phyloP scores from a whole-genome alignment of 2,113 vertebrate genomes.

The Catharus bicknelli region DNA sequence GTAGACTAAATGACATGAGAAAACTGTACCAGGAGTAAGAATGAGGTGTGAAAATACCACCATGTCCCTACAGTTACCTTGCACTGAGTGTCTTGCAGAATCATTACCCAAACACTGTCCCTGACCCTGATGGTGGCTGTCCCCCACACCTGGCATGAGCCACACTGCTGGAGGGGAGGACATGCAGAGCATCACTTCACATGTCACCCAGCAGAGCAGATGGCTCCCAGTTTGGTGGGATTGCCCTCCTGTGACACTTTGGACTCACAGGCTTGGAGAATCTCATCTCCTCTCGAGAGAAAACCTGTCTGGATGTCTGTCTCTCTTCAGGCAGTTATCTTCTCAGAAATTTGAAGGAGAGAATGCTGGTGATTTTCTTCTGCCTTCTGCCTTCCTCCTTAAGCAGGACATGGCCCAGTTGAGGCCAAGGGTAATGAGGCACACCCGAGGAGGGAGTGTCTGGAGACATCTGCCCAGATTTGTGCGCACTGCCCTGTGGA shows the following conservation, averaged over 20 bases:
- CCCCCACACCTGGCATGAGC: not conserved
- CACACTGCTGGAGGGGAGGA: not conserved
- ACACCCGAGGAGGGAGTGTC: not conserved
- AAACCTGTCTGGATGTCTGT: not conserved
- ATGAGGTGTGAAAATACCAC: not conserved
- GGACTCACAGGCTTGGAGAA: not conserved
- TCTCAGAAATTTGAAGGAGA: not conserved
- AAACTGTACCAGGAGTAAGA: not conserved
- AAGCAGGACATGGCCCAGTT: not conserved
- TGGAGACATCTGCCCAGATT: not conserved
- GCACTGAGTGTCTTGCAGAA: not conserved
- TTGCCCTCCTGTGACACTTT: not conserved
- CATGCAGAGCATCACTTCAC: not conserved
- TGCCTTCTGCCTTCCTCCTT: not conserved
- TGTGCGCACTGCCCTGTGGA: fast-evolving
- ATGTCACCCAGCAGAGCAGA: not conserved
- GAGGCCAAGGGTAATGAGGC: not conserved
- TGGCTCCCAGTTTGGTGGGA: not conserved
- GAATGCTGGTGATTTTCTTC: not conserved
- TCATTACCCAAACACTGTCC: fast-evolving
- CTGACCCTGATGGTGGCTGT: not conserved
- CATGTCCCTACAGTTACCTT: not conserved
- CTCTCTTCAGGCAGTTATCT: not conserved
- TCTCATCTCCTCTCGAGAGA: not conserved
- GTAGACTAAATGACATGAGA: not conserved